Evolutionary conservation across 1,140 invertebrate genomes (phyloP).

Genomic region (Muscidifurax raptorellus): DNA sequence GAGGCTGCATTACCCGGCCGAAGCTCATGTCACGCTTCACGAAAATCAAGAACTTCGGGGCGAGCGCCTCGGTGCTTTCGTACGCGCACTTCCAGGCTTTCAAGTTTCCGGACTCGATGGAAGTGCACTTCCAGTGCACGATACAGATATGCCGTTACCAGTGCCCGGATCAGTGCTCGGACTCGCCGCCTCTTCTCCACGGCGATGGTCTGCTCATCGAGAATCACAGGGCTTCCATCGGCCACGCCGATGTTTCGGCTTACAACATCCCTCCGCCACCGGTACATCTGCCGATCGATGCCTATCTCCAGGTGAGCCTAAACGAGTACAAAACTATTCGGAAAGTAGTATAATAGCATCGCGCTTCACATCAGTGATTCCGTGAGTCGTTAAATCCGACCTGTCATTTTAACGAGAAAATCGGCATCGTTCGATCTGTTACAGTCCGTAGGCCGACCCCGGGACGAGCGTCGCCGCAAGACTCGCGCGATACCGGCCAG

Average conservation of each 20-base stretch:
- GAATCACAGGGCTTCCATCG: conserved; percentile 66
- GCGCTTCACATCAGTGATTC: no score
- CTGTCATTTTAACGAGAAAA: no score
- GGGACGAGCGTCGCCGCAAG: conserved; percentile 85
- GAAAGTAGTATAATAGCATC: no score
- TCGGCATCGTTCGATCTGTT: background rate
- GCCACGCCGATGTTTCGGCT: conserved; percentile 78
- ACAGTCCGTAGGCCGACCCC: conserved; percentile 75
- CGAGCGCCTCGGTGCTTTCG: conserved; percentile 91
- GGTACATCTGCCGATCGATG: conserved; percentile 77
- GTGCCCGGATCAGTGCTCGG: conserved; percentile 92
- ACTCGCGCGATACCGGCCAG: conserved; percentile 76
- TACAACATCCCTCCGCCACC: conserved; percentile 82
- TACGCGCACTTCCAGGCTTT: conserved; percentile 97
- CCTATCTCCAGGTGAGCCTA: conserved; percentile 76
- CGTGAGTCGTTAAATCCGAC: no score
- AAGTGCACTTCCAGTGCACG: conserved; percentile 96
- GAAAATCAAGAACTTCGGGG: conserved; percentile 96
- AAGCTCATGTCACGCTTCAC: conserved; percentile 96
- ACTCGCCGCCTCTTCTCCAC: conserved; percentile 72
- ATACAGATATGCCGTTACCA: conserved; percentile 96
- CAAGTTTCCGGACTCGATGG: conserved; percentile 97
- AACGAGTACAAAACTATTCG: no score
- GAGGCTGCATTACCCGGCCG: conserved; percentile 92
- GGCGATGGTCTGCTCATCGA: conserved; percentile 72